These are phyloP conservation scores for Oryzias dopingdopingensis DNA, from an alignment of 2,797 vertebrate species.

Conservation along the genomic window DNA sequence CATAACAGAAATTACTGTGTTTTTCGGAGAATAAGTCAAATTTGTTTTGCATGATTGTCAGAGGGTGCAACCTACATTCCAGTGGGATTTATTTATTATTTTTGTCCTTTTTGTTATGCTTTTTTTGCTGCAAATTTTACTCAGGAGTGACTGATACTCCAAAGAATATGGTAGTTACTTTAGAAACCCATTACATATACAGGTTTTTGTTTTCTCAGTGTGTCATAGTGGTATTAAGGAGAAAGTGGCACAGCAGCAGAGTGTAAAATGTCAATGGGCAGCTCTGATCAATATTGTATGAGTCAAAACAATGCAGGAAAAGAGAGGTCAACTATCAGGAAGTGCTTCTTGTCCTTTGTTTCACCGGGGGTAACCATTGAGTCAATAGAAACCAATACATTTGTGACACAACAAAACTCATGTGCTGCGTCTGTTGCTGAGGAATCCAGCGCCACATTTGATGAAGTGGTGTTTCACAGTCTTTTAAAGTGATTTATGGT, in stretches of 20 bases:
- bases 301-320: slow-evolving; percentile 34
- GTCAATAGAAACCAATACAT: background rate
- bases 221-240: too few species aligned
- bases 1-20: too few species aligned
- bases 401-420: background rate
- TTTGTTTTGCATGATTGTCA: too few species aligned
- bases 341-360: background rate
- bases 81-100: too few species aligned
- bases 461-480: slow-evolving; percentile 10
- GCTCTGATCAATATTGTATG: slow-evolving; percentile 59
- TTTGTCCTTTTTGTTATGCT: too few species aligned
- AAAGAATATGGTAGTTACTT: too few species aligned
- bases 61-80: too few species aligned
- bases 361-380: background rate
- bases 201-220: too few species aligned
- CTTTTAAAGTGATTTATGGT: slow-evolving; percentile 25
- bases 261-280: slow-evolving; percentile 48
- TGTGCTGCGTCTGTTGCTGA: background rate
- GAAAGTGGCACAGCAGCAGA: background rate
- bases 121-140: too few species aligned
- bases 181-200: too few species aligned
- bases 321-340: background rate
- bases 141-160: too few species aligned
- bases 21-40: too few species aligned
- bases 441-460: slow-evolving; percentile 2